Conservation (phyloP, 2,888 invertebrate genomes). For the Papilio protenor region DNA sequence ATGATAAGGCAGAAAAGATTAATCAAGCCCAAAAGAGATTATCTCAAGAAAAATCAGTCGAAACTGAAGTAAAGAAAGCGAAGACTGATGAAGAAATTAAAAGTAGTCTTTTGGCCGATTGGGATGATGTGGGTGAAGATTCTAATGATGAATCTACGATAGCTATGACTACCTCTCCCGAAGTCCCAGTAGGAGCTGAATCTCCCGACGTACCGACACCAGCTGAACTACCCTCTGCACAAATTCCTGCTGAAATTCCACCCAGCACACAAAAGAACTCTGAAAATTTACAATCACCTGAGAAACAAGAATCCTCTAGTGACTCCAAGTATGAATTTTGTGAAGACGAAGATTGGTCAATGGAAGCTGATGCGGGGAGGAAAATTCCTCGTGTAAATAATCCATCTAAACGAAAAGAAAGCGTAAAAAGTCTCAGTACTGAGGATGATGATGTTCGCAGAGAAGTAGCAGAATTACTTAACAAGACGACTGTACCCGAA, state of each 20-base stretch:
- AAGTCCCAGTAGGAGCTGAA: conserved; percentile 67
- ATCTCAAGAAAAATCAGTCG: conserved; percentile 63
- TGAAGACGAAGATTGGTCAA: conserved; percentile 87
- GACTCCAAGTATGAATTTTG: conserved; percentile 92
- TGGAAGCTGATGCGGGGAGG: conserved; percentile 82
- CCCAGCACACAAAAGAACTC: conserved; percentile 61
- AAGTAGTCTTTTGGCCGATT: conserved; percentile 89
- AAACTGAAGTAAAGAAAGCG: conserved; percentile 73
- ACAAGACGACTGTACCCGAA: conserved; percentile 84
- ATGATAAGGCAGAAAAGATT: conserved; percentile 67
- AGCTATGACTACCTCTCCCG: conserved; percentile 65
- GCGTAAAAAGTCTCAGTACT: conserved; percentile 71
- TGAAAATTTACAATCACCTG: conserved; percentile 56
- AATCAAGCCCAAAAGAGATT: conserved; percentile 70
- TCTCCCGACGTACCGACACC: conserved; percentile 73
- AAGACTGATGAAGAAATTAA: conserved; percentile 87
- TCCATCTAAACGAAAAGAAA: conserved; percentile 71
- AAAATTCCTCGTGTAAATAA: conserved; percentile 87
- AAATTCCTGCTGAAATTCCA: conserved; percentile 58
- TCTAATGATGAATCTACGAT: conserved; percentile 67
- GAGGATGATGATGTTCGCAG: conserved; percentile 80
- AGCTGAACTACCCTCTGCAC: conserved; percentile 66
- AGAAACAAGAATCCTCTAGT: conserved; percentile 76
- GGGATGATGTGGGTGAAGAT: conserved; percentile 87
- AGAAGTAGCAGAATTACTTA: conserved; percentile 86